A percentile compares a stretch with the other conserved stretches of the same genome.
phyloP scores from a whole-genome alignment of 2,888 invertebrate species.

The Cactoblastis cactorum region DNA sequence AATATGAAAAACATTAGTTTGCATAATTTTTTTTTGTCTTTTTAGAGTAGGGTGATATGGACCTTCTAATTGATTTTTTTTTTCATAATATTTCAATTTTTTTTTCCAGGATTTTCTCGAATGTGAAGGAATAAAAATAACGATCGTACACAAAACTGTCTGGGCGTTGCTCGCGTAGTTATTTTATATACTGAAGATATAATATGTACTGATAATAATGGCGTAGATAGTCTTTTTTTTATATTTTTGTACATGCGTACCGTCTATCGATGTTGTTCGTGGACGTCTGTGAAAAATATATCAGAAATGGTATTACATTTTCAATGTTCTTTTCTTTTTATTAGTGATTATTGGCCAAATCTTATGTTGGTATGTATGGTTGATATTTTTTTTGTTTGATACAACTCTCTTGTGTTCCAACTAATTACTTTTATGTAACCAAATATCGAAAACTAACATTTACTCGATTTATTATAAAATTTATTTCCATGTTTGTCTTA shows the following conservation, averaged over 20 bases:
- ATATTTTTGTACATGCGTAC: conserved; percentile 32
- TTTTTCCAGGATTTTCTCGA: conserved; percentile 70
- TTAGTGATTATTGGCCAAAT: too few relatives aligned
- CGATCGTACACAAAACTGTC: conserved; percentile 63
- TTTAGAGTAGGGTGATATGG: background rate
- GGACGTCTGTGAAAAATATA: background rate
- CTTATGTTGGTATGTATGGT: background rate
- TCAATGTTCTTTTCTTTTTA: background rate
- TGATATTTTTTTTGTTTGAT: too few relatives aligned
- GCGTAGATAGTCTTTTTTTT: conserved; percentile 39
- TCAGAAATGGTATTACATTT: background rate
- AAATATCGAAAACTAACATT: too few relatives aligned
- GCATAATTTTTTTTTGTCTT: too few relatives aligned
- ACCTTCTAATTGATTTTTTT: background rate
- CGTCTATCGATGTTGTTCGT: background rate
- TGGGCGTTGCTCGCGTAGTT: conserved; percentile 61
- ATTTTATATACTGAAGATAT: conserved; percentile 2
- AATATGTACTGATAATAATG: too few relatives aligned
- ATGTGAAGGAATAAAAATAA: conserved; percentile 68
- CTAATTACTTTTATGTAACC: too few relatives aligned
- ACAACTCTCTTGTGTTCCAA: too few relatives aligned
- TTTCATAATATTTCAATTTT: conserved; percentile 19
- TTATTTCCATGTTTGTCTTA: too few relatives aligned
- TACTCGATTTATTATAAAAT: too few relatives aligned
- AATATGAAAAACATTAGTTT: too few relatives aligned